Percentiles rank a stretch among this genome's conserved stretches.
Evolutionary conservation across 2,888 invertebrate species (phyloP).

Genomic region (Toxonevra muliebris): DNA sequence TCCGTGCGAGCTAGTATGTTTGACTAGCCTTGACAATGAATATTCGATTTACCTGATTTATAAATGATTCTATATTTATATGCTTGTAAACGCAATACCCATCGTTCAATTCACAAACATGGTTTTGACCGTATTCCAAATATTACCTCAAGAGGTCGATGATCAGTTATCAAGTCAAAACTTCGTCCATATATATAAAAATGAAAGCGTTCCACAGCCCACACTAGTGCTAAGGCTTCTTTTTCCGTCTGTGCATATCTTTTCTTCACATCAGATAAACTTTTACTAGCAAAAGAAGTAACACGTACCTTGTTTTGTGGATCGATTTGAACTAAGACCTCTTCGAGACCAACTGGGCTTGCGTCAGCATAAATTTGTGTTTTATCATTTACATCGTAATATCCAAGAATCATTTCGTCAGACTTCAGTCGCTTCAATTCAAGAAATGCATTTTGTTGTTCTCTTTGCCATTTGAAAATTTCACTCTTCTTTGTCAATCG

Average conservation of each 20-base stretch:
- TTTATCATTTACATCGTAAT: slow-evolving; percentile 46
- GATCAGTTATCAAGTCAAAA: slow-evolving; percentile 52
- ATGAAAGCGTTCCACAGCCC: slow-evolving; percentile 59
- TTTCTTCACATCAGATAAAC: slow-evolving; percentile 52
- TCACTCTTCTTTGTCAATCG: slow-evolving; percentile 38
- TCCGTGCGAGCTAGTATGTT: slow-evolving; percentile 30
- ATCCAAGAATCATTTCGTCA: slow-evolving; percentile 42
- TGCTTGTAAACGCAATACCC: slow-evolving; percentile 43
- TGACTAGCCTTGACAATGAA: no score
- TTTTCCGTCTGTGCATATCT: slow-evolving; percentile 41
- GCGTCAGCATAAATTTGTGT: slow-evolving; percentile 56
- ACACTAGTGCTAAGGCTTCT: slow-evolving; percentile 55
- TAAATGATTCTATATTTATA: slow-evolving; percentile 36
- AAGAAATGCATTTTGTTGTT: slow-evolving; percentile 49
- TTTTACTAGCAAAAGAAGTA: slow-evolving; percentile 60
- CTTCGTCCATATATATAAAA: slow-evolving; percentile 58
- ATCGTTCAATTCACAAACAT: slow-evolving; percentile 45
- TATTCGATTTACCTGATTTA: slow-evolving; percentile 26
- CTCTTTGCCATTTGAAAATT: slow-evolving; percentile 47
- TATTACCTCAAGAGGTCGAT: slow-evolving; percentile 52
- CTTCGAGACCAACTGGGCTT: slow-evolving; percentile 53
- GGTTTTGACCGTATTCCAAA: slow-evolving; percentile 45
- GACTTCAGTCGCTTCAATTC: slow-evolving; percentile 39
- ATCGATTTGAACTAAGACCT: slow-evolving; percentile 48
- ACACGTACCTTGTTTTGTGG: slow-evolving; percentile 42